Percentiles rank a stretch among this genome's conserved stretches.
These are phyloP conservation scores for Mycetomoellerius zeteki DNA, from an alignment of 1,140 invertebrate species.

Conservation along the genomic window DNA sequence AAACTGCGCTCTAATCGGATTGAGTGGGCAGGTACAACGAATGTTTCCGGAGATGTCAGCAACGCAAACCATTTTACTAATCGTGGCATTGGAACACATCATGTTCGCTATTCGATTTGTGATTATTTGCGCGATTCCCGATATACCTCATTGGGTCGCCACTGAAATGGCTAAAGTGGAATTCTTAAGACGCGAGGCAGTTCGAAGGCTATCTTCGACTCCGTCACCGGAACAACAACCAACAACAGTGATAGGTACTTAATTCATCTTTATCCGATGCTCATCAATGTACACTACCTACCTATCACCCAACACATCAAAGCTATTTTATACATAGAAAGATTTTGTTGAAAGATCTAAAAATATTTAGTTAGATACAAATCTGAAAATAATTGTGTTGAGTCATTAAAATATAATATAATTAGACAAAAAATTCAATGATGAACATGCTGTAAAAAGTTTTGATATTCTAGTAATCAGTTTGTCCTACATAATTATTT, in stretches of 20 bases:
- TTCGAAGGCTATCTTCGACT: slow-evolving; percentile 86
- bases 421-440: too few relatives aligned
- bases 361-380: background rate
- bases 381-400: background rate
- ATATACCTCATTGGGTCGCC: slow-evolving; percentile 96
- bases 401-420: too few relatives aligned
- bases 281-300: background rate
- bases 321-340: slow-evolving; percentile 4
- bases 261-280: slow-evolving; percentile 11
- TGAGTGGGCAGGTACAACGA: slow-evolving; percentile 96
- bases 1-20: slow-evolving; percentile 97
- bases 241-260: slow-evolving; percentile 85
- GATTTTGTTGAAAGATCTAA: background rate
- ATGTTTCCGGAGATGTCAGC: slow-evolving; percentile 95
- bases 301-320: background rate
- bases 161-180: slow-evolving; percentile 95
- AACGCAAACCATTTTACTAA: slow-evolving; percentile 94
- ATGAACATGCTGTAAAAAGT: too few relatives aligned
- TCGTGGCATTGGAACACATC: slow-evolving; percentile 96
- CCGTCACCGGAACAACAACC: slow-evolving; percentile 85
- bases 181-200: slow-evolving; percentile 92
- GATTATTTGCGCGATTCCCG: slow-evolving; percentile 95
- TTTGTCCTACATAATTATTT: too few relatives aligned
- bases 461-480: too few relatives aligned
- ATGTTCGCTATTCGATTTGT: slow-evolving; percentile 94